Evolutionary conservation across 2,113 vertebrate genomes (phyloP).

Genomic region (Poeciliopsis turrubarensis): DNA sequence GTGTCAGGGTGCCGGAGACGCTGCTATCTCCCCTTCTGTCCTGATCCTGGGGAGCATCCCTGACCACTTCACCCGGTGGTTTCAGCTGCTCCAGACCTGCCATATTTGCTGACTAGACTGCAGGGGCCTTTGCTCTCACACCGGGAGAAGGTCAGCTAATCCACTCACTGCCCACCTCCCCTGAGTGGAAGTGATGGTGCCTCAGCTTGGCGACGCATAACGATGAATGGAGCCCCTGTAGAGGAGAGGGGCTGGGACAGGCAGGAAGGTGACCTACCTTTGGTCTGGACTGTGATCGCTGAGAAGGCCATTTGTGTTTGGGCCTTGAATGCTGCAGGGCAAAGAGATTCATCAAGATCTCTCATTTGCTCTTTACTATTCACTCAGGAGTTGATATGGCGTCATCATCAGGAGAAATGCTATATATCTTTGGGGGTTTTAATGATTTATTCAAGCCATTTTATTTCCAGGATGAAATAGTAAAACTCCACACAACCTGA

Average conservation of each 20-base stretch:
- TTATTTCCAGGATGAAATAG: neutral
- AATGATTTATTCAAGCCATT: neutral
- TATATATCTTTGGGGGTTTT: neutral
- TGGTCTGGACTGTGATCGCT: conserved; percentile 53
- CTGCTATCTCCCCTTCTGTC: conserved; percentile 64
- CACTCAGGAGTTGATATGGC: too few species aligned
- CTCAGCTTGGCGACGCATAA: conserved; percentile 50
- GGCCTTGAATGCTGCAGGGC: conserved; percentile 15
- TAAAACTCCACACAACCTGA: too few species aligned
- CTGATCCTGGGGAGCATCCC: conserved; percentile 69
- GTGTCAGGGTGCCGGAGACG: conserved; percentile 71
- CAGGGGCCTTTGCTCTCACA: conserved; percentile 64
- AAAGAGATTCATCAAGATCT: neutral
- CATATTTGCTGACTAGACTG: conserved; percentile 60
- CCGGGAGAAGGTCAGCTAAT: conserved; percentile 62
- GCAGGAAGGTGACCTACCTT: conserved; percentile 47
- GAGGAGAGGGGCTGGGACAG: conserved; percentile 17
- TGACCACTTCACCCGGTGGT: conserved; percentile 31
- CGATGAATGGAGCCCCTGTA: conserved; percentile 42
- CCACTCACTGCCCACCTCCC: conserved; percentile 45
- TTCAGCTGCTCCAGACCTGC: conserved; percentile 34
- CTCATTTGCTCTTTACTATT: conserved; percentile 14
- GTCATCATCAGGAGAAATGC: too few species aligned
- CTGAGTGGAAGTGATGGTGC: conserved; percentile 60
- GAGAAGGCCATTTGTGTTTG: conserved; percentile 45